Evolutionary conservation across 2,797 vertebrate species (phyloP), one percentile per base, ranked within the genome.

Genomic region (Vultur gryphus): DNA sequence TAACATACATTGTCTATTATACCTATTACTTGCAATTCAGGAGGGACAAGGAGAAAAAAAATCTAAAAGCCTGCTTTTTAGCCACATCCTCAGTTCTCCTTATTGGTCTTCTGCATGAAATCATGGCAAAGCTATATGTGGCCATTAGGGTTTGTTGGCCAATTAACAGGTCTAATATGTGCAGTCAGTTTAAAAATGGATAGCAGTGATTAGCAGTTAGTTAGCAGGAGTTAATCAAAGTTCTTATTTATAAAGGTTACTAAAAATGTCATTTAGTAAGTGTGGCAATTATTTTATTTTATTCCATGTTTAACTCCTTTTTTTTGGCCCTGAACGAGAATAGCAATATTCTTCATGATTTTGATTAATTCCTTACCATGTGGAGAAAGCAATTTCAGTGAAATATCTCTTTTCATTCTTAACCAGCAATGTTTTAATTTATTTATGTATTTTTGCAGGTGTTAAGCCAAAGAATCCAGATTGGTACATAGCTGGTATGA

Each of bases 401-500:
- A 87, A 88, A 64, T 24, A 21, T 5, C 20, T 49, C n/a, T 97
- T 95, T 94, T 52, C 8, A 16, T 80, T 72, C 44, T 46, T 62
- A 26, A 76, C 65, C 44, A 64, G 49, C 46, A 84, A 28, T 51
- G 16, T 59, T 77, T 81, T 67, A 25, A 76, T 87, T 49, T 37
- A 35, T 81, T 82, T 84, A 33, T 87, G 13, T 80, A 7, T 89
- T 82, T 93, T 97, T 96, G 29, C 93, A 98, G 98, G 98, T 95
- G 93, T 98, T 84, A 97, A 69, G 91, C 98, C 97, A 61, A 97
- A 92, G 83, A 96, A 86, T 93, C 98, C 98, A 24, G 13, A 65
- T 23, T 98, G 98, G 98, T 98, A 98, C 93, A 93, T 92, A 18
- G 46, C 93, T 14, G 98, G 98, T 98, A 98, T 90, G 97, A 48